Base-by-base conservation (phyloP, 2,888 invertebrate species). In the Cantharis rustica region DNA sequence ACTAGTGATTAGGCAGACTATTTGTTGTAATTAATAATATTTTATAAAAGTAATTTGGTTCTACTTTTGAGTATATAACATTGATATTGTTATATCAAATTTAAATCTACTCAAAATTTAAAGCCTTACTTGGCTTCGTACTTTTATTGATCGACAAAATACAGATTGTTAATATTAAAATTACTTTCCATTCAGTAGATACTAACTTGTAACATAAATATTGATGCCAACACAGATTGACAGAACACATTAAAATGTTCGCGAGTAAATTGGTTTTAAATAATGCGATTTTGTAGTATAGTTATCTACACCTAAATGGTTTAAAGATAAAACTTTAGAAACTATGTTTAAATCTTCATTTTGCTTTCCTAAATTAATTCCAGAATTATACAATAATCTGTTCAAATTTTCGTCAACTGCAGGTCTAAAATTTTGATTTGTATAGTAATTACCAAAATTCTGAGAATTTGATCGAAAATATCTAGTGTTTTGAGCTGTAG, bases 341-440 rank as follows among this genome's bases (percentile, higher is more conserved):
- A 95, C 94, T 83, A 95, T 94, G 85, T 94, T 95, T 71, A 95
- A 89, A 87, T 95, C 95, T 85, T 95, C 95, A 75, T 92, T 91
- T 81, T 91, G 90, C 64, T 89, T 89, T 26, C 87, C 87, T 26
- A 82, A 77, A 63, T 92, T 92, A 62, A 94, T 89, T 47, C 94
- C 94, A 69, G 93, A 92, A 85, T 93, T 92, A 70, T 90, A 90
- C 16, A 94, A 86, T 66, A 94, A 87, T 81, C 92, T 91, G 83
- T 93, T 93, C 68, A 94, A 89, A 82, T 93, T 93, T 31, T 89
- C 86, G 87, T 90, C 83, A 89, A 86, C 85, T 20, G 87, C 81
- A 84, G 86, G 82, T 66, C 17, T 20, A 66, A 20, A 66, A 66
- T 66, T 66, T 66, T 66, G 64, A n/a, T 66, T 66, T n/a, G 16